These are phyloP conservation scores for Regulus satrapa DNA, from an alignment of 2,113 vertebrate genomes.

Conservation along the genomic window DNA sequence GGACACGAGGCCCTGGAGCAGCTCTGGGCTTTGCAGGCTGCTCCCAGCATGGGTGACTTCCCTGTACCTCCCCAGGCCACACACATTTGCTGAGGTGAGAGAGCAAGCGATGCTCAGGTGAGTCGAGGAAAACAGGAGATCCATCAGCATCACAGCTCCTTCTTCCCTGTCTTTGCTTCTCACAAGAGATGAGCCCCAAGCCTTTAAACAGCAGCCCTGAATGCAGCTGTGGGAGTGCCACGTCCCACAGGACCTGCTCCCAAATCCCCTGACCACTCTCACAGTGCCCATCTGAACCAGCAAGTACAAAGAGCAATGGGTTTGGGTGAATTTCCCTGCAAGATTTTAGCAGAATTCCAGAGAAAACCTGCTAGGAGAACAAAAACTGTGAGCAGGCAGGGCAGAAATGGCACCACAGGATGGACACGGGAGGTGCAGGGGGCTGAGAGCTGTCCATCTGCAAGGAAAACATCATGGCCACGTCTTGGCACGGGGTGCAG, in stretches of 20 bases:
- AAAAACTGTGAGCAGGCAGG: not conserved
- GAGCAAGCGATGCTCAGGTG: not conserved
- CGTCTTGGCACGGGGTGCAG: not conserved
- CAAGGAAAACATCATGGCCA: not conserved
- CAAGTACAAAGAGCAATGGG: not conserved
- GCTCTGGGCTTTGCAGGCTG: not conserved
- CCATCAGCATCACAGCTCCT: not conserved
- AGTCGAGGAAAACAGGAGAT: not conserved
- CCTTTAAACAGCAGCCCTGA: not conserved
- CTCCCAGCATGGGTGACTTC: not conserved
- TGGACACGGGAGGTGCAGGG: not conserved
- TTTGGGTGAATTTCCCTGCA: not conserved
- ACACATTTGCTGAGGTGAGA: not conserved
- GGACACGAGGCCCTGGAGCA: not conserved
- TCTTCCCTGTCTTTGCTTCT: not conserved
- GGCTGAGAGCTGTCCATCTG: not conserved
- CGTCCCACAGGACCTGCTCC: not conserved
- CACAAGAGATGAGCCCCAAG: not conserved
- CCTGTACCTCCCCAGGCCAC: not conserved
- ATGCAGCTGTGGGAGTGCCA: not conserved
- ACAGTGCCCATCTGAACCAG: accelerated
- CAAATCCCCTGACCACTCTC: accelerated
- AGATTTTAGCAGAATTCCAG: not conserved
- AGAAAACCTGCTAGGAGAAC: not conserved
- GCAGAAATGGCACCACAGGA: not conserved